Base-by-base conservation (phyloP, 2,888 invertebrate genomes). In the Noctua fimbriata region DNA sequence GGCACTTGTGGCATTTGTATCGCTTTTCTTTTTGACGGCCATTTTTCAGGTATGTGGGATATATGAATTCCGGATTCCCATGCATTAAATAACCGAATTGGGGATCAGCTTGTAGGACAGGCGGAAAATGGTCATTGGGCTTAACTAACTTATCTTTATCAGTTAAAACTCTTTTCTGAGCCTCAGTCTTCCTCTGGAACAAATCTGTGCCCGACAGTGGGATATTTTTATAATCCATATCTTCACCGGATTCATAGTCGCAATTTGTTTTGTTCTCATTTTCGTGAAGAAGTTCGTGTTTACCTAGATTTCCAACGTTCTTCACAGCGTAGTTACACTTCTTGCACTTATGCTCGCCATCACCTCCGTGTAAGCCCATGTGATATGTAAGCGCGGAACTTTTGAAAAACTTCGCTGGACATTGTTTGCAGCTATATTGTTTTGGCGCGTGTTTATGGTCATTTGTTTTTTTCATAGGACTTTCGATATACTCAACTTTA, bases 1-100 rank as follows among this genome's bases (percentile, higher is more conserved):
- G 99, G 92, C 99, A 99, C 94, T 98, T 98, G 90, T 98, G 98
- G 93, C 98, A 98, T 94, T 98, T 98, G 94, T 98, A 98, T 9
- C 98, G 97, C 92, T 98, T 98, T 92, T 98, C 98, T 92, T 98
- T 98, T 90, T 98, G 96, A 7, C 98, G 97, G 0, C 98, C 98
- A 91, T 98, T 98, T 93, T 98, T 98, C 79, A 98, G 91, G 87
- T 98, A 98, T 0, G 98, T 98, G 1, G 98, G 98, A 91, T 98
- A 98, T 75, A 98, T 97, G 90, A 98, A 98, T 87, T 98, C 98
- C 0, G 98, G 98, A 94, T 98, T 98, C 9, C 98, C 98, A 84
- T 98, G 97, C 97, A 98, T 98, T 58, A 97, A 94, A 81, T 97
- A 97, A 9, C 98, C 98, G 88, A 98, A 98, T 90, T 98, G 98